Conservation (phyloP, 2,888 invertebrate species). For the Fabriciana adippe region DNA sequence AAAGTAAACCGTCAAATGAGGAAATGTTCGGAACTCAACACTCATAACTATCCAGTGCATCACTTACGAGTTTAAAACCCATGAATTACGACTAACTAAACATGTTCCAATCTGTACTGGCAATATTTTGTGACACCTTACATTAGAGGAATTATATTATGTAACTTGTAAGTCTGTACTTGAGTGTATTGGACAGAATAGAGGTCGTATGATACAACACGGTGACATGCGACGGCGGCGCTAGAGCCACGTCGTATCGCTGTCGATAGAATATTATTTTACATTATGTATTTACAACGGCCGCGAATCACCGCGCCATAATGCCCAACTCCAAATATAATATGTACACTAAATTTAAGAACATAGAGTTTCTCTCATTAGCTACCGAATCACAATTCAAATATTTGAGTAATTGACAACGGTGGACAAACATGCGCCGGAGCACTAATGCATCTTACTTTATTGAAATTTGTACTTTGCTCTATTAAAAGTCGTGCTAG, state of each 20-base stretch:
- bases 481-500: slow-evolving; percentile 73
- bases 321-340: slow-evolving; percentile 81
- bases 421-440: slow-evolving; percentile 80
- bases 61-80: slow-evolving; percentile 69
- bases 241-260: slow-evolving; percentile 47
- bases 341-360: slow-evolving; percentile 81
- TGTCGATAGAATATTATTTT: slow-evolving; percentile 76
- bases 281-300: slow-evolving; percentile 79
- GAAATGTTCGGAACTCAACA: slow-evolving; percentile 40
- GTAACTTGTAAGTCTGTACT: slow-evolving; percentile 74
- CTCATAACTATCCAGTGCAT: slow-evolving; percentile 63
- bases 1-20: slow-evolving; percentile 65
- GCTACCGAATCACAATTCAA: slow-evolving; percentile 83
- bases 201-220: slow-evolving; percentile 66
- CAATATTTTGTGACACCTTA: slow-evolving; percentile 75
- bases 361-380: slow-evolving; percentile 81
- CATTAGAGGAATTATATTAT: slow-evolving; percentile 62
- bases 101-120: slow-evolving; percentile 70
- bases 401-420: slow-evolving; percentile 82
- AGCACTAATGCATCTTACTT: slow-evolving; percentile 76
- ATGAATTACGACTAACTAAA: slow-evolving; percentile 52
- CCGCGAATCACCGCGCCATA: slow-evolving; percentile 71
- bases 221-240: slow-evolving; percentile 43
- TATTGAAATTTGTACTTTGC: slow-evolving; percentile 81
- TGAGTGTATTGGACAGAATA: slow-evolving; percentile 77